Conservation (phyloP, 2,888 invertebrate genomes). For the Drosophila helvetica region DNA sequence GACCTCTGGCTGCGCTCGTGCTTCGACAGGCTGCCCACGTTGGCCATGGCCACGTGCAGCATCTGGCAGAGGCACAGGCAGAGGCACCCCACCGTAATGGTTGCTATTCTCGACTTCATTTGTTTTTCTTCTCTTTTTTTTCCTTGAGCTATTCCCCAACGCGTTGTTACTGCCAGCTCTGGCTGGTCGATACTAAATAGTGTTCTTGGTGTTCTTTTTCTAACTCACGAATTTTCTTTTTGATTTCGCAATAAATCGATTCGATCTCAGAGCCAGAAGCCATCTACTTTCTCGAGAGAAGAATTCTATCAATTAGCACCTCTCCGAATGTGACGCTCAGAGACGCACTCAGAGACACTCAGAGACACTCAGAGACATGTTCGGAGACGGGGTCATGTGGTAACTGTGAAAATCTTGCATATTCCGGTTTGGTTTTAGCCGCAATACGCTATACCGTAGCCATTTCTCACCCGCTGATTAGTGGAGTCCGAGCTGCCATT, state of each 20-base stretch:
- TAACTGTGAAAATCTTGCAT: conserved; percentile 67
- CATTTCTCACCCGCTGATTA: conserved; percentile 26
- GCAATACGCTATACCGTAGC: conserved; percentile 3
- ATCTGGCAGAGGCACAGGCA: conserved; percentile 11
- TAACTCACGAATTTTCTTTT: conserved; percentile 22
- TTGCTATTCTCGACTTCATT: conserved; percentile 35
- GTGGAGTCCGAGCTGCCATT: conserved; percentile 28
- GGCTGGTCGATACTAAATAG: conserved; percentile 54
- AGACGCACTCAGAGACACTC: conserved; percentile 1
- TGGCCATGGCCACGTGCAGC: conserved; percentile 3
- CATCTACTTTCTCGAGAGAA: conserved; percentile 37
- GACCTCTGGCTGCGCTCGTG: conserved; percentile 60
- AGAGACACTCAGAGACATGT: conserved; percentile 5
- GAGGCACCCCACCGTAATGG: conserved; percentile 23
- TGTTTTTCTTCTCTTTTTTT: background rate
- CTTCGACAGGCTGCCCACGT: conserved; percentile 58
- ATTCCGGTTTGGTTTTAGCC: conserved; percentile 57
- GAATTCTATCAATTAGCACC: conserved; percentile 70
- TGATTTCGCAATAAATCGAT: conserved; percentile 31
- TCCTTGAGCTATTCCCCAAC: conserved; percentile 26
- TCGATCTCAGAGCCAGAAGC: background rate
- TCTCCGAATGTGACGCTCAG: conserved; percentile 45
- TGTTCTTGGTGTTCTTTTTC: conserved; percentile 45
- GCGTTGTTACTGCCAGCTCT: conserved; percentile 56
- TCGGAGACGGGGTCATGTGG: conserved; percentile 42